phyloP scores from a whole-genome alignment of 1,140 invertebrate species.

The Parapsyche elsis region DNA sequence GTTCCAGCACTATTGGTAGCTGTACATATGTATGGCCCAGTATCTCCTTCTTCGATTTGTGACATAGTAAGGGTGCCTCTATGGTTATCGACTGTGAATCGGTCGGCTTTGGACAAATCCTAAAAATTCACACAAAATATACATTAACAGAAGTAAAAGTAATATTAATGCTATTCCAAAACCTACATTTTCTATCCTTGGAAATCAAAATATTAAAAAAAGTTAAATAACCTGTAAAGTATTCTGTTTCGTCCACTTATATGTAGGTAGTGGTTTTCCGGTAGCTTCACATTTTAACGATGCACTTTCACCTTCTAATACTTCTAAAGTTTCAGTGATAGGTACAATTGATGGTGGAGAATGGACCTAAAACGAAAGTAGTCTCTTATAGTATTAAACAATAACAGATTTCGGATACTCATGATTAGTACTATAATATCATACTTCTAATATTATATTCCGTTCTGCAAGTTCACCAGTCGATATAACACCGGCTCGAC shows the following conservation, averaged over 20 bases:
- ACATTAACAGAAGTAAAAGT: constrained; percentile 9
- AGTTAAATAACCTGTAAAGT: constrained; percentile 63
- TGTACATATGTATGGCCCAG: constrained; percentile 83
- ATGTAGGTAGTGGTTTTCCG: constrained; percentile 84
- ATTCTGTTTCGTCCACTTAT: constrained; percentile 81
- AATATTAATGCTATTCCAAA: too few species aligned
- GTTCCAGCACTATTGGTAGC: constrained; percentile 85
- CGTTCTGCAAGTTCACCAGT: constrained; percentile 82
- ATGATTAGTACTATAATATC: neutral
- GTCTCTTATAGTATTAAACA: neutral
- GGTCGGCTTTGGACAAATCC: constrained; percentile 76
- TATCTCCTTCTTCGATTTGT: constrained; percentile 80
- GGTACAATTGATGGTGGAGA: constrained; percentile 77
- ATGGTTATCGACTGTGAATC: constrained; percentile 79
- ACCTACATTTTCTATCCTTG: neutral
- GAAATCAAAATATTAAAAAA: constrained; percentile 71
- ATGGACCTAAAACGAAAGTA: constrained; percentile 73
- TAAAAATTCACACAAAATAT: constrained; percentile 56
- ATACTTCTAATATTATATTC: constrained; percentile 82
- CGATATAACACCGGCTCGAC: constrained; percentile 81
- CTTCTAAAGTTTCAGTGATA: constrained; percentile 69
- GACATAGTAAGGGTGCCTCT: constrained; percentile 79
- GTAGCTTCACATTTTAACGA: constrained; percentile 79
- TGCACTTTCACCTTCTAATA: constrained; percentile 82
- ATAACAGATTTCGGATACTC: neutral